Evolutionary conservation across 2,888 invertebrate species (phyloP), one percentile per base, ranked within the genome.

Genomic region (Scrobipalpa costella): DNA sequence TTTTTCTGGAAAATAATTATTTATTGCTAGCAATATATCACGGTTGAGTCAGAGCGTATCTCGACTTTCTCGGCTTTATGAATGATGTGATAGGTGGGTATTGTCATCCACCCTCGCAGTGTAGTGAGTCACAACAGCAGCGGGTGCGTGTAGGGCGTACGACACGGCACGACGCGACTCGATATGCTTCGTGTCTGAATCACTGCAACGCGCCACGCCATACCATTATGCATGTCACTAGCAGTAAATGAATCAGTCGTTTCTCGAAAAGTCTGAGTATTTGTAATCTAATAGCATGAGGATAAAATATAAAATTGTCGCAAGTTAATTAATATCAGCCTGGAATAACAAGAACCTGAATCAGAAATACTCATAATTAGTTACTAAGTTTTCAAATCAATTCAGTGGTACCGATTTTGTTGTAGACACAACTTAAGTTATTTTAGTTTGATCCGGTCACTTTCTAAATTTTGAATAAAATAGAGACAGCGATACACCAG

Each of bases 1-100:
- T 15, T 55, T 55, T 75, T 79, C 75, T 70, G 69, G 69, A 73
- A 34, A 33, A 17, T 57, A 73, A n/a, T 13, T 68, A 77, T 73
- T 76, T 73, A 75, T 74, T 73, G 69, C 65, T 62, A 67, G 73
- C 70, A 74, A 79, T 81, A 80, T 82, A 79, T 81, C 76, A 77
- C 72, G 69, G 71, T 73, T 66, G 71, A 75, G 73, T 71, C 74
- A 71, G 72, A 55, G 55, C 15, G 17, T 55, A 55, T 81, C 78
- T 75, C 66, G 70, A 74, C 78, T 80, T 80, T 78, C 76, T 71
- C 73, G 76, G 75, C 71, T 74, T 71, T 75, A 84, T 82, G 81
- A 84, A 75, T 82, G 74, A 78, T 73, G 81, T n/a, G n/a, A n/a
- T n/a, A n/a, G 81, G 80, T 76, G 78, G 81, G 79, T 83, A 85